phyloP scores from a whole-genome alignment of 1,140 invertebrate species.

The Bombus huntii region DNA sequence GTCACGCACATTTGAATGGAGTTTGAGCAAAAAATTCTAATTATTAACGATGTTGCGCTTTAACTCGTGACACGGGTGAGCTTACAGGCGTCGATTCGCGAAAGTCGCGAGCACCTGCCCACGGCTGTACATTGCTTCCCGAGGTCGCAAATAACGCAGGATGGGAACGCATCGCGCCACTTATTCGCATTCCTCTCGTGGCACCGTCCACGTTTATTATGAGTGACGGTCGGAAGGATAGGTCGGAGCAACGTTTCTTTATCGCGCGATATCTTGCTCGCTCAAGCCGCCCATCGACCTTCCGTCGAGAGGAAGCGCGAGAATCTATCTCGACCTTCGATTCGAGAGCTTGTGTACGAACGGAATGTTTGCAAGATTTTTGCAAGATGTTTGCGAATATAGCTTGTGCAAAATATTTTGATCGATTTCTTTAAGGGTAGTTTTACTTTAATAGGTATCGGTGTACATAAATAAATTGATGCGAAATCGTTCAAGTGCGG shows the following conservation, averaged over 20 bases:
- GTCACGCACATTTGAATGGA: not conserved
- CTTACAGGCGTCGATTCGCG: not conserved
- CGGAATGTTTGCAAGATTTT: not conserved
- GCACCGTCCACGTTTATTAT: slow-evolving; percentile 47
- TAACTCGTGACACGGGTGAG: not conserved
- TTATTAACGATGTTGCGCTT: not conserved
- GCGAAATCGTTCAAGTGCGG: not conserved
- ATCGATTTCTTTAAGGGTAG: not conserved
- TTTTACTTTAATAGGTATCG: not conserved
- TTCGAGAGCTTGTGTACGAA: not conserved
- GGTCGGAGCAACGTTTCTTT: slow-evolving; percentile 44
- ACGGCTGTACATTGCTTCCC: not conserved
- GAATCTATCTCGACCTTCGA: not conserved
- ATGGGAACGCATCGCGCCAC: slow-evolving; percentile 29
- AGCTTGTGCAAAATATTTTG: not conserved
- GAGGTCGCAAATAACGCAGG: slow-evolving; percentile 45
- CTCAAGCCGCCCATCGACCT: not conserved
- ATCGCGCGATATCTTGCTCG: slow-evolving; percentile 1
- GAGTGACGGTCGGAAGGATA: slow-evolving; percentile 43
- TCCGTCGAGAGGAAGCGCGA: not conserved
- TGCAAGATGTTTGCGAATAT: not conserved
- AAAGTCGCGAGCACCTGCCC: slow-evolving; percentile 28
- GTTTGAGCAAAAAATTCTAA: not conserved
- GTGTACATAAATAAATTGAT: not conserved
- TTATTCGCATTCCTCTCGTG: slow-evolving; percentile 55